These are phyloP conservation scores for Laticauda colubrina DNA, from an alignment of 2,113 vertebrate genomes.

Conservation along the genomic window DNA sequence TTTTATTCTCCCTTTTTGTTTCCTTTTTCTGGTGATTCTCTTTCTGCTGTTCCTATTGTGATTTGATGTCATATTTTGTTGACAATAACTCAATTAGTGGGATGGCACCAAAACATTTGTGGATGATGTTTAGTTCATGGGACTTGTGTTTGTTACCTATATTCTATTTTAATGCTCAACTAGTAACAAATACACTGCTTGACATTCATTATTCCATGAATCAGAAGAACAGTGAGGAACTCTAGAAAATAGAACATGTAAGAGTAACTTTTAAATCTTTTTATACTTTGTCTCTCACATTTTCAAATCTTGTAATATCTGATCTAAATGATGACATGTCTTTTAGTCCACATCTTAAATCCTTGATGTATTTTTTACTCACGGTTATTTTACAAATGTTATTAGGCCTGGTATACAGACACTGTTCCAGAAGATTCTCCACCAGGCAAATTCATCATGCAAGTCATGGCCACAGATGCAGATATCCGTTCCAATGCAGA, in stretches of 20 bases:
- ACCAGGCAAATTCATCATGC: slow-evolving; percentile 84
- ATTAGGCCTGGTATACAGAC: slow-evolving; percentile 83
- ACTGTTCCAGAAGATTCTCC: slow-evolving; percentile 85
- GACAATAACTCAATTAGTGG: too few species aligned
- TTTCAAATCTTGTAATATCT: not conserved
- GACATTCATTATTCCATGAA: not conserved
- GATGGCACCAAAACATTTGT: too few species aligned
- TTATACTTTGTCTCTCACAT: slow-evolving; percentile 2
- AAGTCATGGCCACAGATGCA: slow-evolving; percentile 87
- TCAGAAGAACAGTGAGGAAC: not conserved
- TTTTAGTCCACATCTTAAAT: not conserved
- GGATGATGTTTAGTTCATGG: too few species aligned
- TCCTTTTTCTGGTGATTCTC: too few species aligned
- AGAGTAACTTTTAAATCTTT: not conserved
- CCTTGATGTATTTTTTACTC: not conserved
- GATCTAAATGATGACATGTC: not conserved
- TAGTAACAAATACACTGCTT: too few species aligned
- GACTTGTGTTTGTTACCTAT: too few species aligned
- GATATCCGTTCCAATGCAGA: slow-evolving; percentile 96
- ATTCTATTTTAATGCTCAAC: not conserved
- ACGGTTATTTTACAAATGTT: slow-evolving; percentile 40
- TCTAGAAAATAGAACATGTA: not conserved
- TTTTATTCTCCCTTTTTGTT: too few species aligned
- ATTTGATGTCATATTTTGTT: too few species aligned
- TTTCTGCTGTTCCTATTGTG: too few species aligned